These are phyloP conservation scores for Ptychochromis oligacanthus DNA, from an alignment of 2,113 vertebrate species.

Conservation along the genomic window DNA sequence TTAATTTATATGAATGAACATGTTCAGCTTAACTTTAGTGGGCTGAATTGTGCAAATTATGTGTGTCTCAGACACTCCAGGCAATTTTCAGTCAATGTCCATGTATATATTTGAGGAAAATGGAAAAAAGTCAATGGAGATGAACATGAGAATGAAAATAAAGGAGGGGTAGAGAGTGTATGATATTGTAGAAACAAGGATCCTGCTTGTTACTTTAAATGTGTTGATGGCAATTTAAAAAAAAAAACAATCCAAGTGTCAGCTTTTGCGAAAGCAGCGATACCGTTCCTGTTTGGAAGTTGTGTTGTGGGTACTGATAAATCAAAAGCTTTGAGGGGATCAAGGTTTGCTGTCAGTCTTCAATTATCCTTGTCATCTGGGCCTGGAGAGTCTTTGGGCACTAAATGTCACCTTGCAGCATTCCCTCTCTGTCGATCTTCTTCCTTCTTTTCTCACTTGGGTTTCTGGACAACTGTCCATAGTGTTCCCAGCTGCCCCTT, in stretches of 20 bases:
- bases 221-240: not conserved
- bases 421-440: conserved; percentile 12
- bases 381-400: conserved; percentile 40
- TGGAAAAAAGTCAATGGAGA: not conserved
- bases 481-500: conserved; percentile 66
- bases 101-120: not conserved
- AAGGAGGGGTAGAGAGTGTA: not conserved
- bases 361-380: conserved; percentile 54
- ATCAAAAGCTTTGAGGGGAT: conserved; percentile 1
- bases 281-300: not conserved
- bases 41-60: not conserved
- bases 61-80: not conserved
- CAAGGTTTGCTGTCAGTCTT: conserved; percentile 57
- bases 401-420: conserved; percentile 42
- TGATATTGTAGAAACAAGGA: not conserved
- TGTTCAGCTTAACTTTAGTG: not conserved
- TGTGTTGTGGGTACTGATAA: not conserved
- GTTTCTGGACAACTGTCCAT: conserved; percentile 68
- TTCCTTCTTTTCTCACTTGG: conserved; percentile 29
- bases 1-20: not conserved
- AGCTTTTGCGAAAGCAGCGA: not conserved
- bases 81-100: conserved; percentile 23
- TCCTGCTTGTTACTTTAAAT: not conserved
- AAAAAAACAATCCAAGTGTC: too few species aligned
- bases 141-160: not conserved